These are phyloP conservation scores for Brotula barbata DNA, from an alignment of 2,797 vertebrate genomes.

Conservation along the genomic window DNA sequence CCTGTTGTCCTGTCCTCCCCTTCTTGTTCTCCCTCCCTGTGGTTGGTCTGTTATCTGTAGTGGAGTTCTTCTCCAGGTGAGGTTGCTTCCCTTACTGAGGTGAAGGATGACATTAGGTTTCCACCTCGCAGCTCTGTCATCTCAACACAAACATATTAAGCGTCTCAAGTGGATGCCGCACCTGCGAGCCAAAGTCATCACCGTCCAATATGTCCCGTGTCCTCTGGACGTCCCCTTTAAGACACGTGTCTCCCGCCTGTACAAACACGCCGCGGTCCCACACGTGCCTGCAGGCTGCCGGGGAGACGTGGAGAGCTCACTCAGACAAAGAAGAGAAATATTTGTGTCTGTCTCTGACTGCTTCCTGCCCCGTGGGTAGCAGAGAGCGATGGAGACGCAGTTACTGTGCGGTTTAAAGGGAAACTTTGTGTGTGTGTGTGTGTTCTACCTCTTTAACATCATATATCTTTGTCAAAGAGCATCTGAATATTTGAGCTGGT, in stretches of 20 bases:
- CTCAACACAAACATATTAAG: constrained; percentile 3
- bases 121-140: background rate
- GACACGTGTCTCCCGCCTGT: constrained; percentile 25
- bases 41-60: too few relatives aligned
- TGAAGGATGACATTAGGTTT: background rate
- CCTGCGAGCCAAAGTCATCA: constrained; percentile 14
- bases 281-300: background rate
- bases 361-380: background rate
- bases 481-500: too few relatives aligned
- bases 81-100: too few relatives aligned
- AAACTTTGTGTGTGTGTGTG: too few relatives aligned
- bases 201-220: background rate
- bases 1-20: too few relatives aligned
- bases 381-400: background rate
- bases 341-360: background rate
- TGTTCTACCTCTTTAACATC: too few relatives aligned
- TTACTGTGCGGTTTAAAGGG: too few relatives aligned
- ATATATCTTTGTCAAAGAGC: too few relatives aligned
- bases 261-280: background rate
- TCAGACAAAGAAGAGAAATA: background rate
- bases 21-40: too few relatives aligned
- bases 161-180: background rate
- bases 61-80: too few relatives aligned
- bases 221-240: constrained; percentile 21
- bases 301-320: background rate